Evolutionary conservation across 2,113 vertebrate species (phyloP).

Genomic region (Rhineura floridana): DNA sequence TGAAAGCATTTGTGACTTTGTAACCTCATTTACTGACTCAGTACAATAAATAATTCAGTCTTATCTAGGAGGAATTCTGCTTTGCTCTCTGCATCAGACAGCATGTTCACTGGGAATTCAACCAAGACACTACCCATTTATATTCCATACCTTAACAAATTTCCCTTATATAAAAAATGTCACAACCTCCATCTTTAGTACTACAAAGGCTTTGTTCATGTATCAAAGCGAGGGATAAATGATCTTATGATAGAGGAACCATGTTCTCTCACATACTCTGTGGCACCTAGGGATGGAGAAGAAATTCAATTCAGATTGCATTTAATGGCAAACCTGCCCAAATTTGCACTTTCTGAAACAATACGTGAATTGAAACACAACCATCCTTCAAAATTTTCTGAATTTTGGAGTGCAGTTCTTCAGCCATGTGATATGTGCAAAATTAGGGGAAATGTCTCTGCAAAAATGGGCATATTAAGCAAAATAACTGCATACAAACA

Average conservation of each 20-base stretch:
- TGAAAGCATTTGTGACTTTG: not conserved
- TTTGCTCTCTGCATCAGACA: conserved; percentile 1
- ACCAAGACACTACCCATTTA: not conserved
- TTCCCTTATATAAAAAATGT: not conserved
- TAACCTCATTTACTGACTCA: conserved; percentile 49
- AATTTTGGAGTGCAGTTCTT: too few species aligned
- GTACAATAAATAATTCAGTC: conserved; percentile 52
- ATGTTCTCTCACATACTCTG: not conserved
- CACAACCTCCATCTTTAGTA: not conserved
- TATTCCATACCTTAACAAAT: conserved; percentile 22
- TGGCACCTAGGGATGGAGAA: not conserved
- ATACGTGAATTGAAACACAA: too few species aligned
- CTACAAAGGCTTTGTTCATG: conserved; percentile 9
- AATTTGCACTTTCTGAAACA: too few species aligned
- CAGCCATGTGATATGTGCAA: too few species aligned
- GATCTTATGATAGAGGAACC: not conserved
- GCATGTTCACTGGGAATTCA: conserved; percentile 4
- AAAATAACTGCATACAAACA: too few species aligned
- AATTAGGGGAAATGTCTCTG: too few species aligned
- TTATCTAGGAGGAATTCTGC: conserved; percentile 32
- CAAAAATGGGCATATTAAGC: too few species aligned
- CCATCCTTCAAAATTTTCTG: too few species aligned
- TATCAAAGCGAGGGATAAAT: conserved; percentile 23
- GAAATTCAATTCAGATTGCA: too few species aligned
- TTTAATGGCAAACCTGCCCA: too few species aligned